Base-by-base conservation (phyloP, 2,888 invertebrate species). In the Athripsodes cinereus region DNA sequence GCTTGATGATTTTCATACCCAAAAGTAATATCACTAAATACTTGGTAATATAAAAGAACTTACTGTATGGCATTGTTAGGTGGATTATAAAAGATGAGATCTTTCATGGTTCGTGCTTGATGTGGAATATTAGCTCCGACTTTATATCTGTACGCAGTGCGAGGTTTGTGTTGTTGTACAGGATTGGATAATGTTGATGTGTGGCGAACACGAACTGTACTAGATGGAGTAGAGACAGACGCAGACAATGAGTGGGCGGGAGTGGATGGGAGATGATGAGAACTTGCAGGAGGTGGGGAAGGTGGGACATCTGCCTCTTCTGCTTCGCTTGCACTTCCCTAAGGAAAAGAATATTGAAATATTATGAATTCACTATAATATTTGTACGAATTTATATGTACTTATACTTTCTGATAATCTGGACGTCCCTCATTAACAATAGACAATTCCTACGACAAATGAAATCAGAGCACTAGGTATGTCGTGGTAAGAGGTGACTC, bases 11-110 rank as follows among this genome's bases (percentile, higher is more conserved):
- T n/a, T n/a, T n/a, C n/a, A n/a, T n/a, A n/a, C n/a, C n/a, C n/a
- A n/a, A n/a, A n/a, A n/a, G n/a, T n/a, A n/a, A n/a, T n/a, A n/a
- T n/a, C n/a, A n/a, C n/a, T n/a, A n/a, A n/a, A n/a, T n/a, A n/a
- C n/a, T n/a, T n/a, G n/a, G n/a, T n/a, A n/a, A n/a, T n/a, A n/a
- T n/a, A n/a, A n/a, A n/a, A n/a, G n/a, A n/a, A 76, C 79, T 80
- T 69, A 82, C 79, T 81, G 79, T 80, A 92, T 88, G 2, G 90
- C 90, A 73, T 89, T 90, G 11, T 82, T 79, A 1, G 78, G 71
- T 2, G 95, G 95, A 75, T 96, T 96, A 74, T 92, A 95, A 74
- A 88, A 92, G 67, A 96, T 92, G 54, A 95, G 82, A 74, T 96
- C 95, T 65, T 90, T 88, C 93, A 96, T 95, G 49, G 90, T 94